These are phyloP conservation scores for Cartodere bifasciata DNA, from an alignment of 2,888 invertebrate genomes.

Conservation along the genomic window DNA sequence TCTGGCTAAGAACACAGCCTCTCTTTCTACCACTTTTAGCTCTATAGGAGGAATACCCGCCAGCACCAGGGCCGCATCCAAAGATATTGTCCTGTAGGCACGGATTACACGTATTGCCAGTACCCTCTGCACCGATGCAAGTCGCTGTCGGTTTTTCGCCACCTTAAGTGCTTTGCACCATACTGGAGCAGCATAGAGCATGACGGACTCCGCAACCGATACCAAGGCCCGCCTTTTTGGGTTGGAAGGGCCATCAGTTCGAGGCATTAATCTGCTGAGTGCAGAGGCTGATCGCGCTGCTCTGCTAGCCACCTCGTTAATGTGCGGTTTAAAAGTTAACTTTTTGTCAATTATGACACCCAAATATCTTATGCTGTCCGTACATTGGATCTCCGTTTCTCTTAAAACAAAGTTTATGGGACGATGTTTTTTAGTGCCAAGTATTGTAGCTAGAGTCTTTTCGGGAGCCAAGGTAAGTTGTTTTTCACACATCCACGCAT, in stretches of 20 bases:
- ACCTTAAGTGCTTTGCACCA: slow-evolving; percentile 7
- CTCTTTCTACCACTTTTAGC: slow-evolving; percentile 7
- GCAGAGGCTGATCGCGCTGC: slow-evolving; percentile 2
- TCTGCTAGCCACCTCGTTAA: slow-evolving; percentile 3
- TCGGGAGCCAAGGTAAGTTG: no score
- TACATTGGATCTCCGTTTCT: background rate
- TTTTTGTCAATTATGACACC: slow-evolving; percentile 9
- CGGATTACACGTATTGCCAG: slow-evolving; percentile 1
- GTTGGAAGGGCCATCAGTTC: slow-evolving; percentile 6
- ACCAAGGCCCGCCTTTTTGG: slow-evolving; percentile 6
- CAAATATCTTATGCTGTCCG: slow-evolving; percentile 8
- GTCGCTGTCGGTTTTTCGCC: slow-evolving; percentile 2
- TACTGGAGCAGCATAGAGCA: slow-evolving; percentile 13
- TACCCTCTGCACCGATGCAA: slow-evolving; percentile 8
- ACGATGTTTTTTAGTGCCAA: no score
- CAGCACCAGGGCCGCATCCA: slow-evolving; percentile 9
- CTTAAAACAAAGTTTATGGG: no score
- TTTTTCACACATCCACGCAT: no score
- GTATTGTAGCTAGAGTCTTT: no score
- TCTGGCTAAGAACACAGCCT: background rate
- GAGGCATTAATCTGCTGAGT: slow-evolving; percentile 8
- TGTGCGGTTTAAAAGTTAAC: slow-evolving; percentile 4
- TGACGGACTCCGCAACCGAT: slow-evolving; percentile 1
- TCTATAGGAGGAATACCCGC: slow-evolving; percentile 10
- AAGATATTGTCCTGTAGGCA: slow-evolving; percentile 12